These are phyloP conservation scores for Watersipora subatra DNA, from an alignment of 1,140 invertebrate genomes.

Conservation along the genomic window DNA sequence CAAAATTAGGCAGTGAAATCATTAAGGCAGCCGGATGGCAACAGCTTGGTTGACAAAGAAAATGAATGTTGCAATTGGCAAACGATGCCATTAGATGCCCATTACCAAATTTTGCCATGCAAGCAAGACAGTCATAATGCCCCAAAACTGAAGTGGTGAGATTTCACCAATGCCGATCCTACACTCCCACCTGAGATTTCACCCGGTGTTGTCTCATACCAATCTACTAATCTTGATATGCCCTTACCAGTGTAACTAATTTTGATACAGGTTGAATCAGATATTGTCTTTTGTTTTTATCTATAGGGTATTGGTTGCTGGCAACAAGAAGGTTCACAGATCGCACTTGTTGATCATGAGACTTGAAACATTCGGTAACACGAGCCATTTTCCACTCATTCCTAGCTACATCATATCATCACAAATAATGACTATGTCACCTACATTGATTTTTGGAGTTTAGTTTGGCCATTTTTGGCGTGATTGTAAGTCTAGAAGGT, in stretches of 20 bases:
- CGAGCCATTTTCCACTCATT: constrained; percentile 8
- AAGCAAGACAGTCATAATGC: too few relatives aligned
- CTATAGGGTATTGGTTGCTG: neutral
- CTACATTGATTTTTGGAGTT: neutral
- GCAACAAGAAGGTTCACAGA: neutral
- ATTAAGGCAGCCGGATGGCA: too few relatives aligned
- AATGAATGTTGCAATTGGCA: too few relatives aligned
- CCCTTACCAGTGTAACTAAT: neutral
- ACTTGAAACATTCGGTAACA: neutral
- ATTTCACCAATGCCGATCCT: too few relatives aligned
- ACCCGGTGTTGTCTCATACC: neutral
- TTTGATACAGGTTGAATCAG: neutral
- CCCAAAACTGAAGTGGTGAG: too few relatives aligned
- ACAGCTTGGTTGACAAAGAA: too few relatives aligned
- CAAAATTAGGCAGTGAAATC: too few relatives aligned
- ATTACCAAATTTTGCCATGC: too few relatives aligned
- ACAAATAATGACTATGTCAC: constrained; percentile 6
- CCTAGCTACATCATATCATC: constrained; percentile 6
- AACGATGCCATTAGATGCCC: too few relatives aligned
- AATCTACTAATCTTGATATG: neutral
- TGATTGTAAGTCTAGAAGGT: constrained; percentile 4
- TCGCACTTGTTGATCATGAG: constrained; percentile 3
- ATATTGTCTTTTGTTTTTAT: neutral
- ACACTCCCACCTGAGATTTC: neutral
- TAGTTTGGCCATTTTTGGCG: constrained; percentile 6